These are phyloP conservation scores for Diogma glabrata DNA, from an alignment of 2,888 invertebrate genomes.

Conservation along the genomic window DNA sequence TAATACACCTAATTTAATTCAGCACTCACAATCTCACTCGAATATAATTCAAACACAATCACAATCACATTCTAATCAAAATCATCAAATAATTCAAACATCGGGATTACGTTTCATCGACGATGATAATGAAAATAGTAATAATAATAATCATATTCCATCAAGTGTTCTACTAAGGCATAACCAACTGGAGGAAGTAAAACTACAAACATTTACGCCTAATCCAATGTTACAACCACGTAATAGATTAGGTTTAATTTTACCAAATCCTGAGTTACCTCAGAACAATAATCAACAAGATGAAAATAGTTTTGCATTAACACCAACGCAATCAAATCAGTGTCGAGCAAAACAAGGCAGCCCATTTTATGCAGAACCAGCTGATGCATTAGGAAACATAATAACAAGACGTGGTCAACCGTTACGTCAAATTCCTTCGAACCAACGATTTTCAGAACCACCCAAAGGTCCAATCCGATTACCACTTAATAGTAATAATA, in stretches of 20 bases:
- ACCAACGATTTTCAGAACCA: conserved; percentile 51
- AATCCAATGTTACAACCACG: conserved; percentile 22
- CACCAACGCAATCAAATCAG: conserved; percentile 29
- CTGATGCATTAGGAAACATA: conserved; percentile 52
- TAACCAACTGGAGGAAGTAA: neutral
- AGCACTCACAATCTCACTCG: conserved; percentile 4
- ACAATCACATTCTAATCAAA: neutral
- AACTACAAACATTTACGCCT: neutral
- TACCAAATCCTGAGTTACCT: conserved; percentile 21
- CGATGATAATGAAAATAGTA: conserved; percentile 3
- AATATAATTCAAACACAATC: neutral
- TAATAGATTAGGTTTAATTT: conserved; percentile 28
- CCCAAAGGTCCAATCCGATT: conserved; percentile 31
- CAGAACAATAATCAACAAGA: conserved; percentile 25
- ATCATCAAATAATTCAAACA: too few relatives aligned
- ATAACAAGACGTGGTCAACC: conserved; percentile 30
- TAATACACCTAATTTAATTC: neutral
- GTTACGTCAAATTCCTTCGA: conserved; percentile 29
- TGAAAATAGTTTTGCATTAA: conserved; percentile 25
- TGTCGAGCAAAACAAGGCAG: conserved; percentile 56
- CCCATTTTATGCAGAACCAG: conserved; percentile 83
- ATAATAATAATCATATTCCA: neutral
- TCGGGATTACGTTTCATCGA: conserved; percentile 3
- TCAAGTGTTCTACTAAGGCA: too few relatives aligned
- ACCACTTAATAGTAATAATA: neutral